Base-by-base conservation (phyloP, 2,888 invertebrate species). In the Agrotis exclamationis region DNA sequence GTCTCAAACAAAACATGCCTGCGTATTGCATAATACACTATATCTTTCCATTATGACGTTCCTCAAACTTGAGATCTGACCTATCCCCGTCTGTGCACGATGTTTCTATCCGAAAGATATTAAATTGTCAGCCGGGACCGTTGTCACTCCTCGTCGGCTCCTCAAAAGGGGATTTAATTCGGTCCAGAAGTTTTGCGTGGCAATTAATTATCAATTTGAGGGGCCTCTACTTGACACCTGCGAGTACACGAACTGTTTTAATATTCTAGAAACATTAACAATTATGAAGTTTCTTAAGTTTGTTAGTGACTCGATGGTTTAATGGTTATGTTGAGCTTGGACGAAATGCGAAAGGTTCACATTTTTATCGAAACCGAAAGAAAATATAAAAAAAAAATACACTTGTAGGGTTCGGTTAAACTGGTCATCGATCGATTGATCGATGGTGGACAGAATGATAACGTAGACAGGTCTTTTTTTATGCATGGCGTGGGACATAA, bases 171-270 rank as follows among this genome's bases (percentile, higher is more conserved):
- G 93, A 93, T 95, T 95, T 94, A 94, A 95, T 95, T 94, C 94
- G 92, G 92, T 88, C 90, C 89, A 92, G 90, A 95, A 96, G 90
- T 95, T 96, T 93, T 90, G 89, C 91, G 93, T 91, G 92, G 94
- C 95, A 95, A 95, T 96, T 96, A 95, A 96, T 95, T 95, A 95
- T 94, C 94, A 93, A 94, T 94, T 93, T 93, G 80, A 73, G 85
- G 88, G 86, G 87, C 92, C 92, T 93, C 90, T 90, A 90, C 91
- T 92, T 93, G 94, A 92, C 93, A 93, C 94, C 93, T 93, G 91
- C 87, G 88, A 91, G 90, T 77, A 84, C 80, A 80, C 80, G 76
- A 71, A 60, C 72, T 72, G 83, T 74, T 84, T 85, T 77, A 85
- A 83, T 85, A 85, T 78, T 78, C 58, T 58, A 51, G 69, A 82